phyloP scores from a whole-genome alignment of 2,113 vertebrate genomes.

The Brienomyrus longianalis region DNA sequence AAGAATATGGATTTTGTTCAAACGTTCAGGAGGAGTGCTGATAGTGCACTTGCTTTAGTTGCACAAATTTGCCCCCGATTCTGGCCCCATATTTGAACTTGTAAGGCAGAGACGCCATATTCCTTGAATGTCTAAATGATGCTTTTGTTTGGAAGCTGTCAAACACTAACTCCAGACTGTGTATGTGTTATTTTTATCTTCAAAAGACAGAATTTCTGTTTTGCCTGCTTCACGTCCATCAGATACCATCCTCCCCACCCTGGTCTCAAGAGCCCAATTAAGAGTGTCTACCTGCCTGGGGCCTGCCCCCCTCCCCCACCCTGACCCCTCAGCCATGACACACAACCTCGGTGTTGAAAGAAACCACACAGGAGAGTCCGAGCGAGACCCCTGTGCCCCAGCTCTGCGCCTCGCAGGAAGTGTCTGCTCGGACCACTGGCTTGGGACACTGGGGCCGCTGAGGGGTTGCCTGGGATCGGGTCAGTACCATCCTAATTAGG shows the following conservation, averaged over 20 bases:
- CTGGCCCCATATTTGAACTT: background rate
- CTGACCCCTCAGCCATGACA: slow-evolving; percentile 65
- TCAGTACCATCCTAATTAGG: slow-evolving; percentile 36
- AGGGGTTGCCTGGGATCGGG: slow-evolving; percentile 30
- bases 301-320: slow-evolving; percentile 24
- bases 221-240: slow-evolving; percentile 22
- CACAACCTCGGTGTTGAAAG: slow-evolving; percentile 65
- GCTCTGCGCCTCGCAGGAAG: slow-evolving; percentile 29
- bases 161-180: slow-evolving; percentile 5
- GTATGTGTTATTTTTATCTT: background rate
- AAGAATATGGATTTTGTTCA: background rate
- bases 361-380: slow-evolving; percentile 60
- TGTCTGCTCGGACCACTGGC: slow-evolving; percentile 13
- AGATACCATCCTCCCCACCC: slow-evolving; percentile 12
- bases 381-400: slow-evolving; percentile 46
- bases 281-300: slow-evolving; percentile 54
- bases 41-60: background rate
- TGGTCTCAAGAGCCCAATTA: slow-evolving; percentile 61
- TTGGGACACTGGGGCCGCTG: background rate
- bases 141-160: background rate
- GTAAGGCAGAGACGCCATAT: background rate
- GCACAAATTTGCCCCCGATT: background rate
- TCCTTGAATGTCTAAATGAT: background rate
- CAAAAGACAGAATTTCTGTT: background rate
- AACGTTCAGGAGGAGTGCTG: background rate